Evolutionary conservation across 1,140 invertebrate species (phyloP).

Genomic region (Triops cancriformis): DNA sequence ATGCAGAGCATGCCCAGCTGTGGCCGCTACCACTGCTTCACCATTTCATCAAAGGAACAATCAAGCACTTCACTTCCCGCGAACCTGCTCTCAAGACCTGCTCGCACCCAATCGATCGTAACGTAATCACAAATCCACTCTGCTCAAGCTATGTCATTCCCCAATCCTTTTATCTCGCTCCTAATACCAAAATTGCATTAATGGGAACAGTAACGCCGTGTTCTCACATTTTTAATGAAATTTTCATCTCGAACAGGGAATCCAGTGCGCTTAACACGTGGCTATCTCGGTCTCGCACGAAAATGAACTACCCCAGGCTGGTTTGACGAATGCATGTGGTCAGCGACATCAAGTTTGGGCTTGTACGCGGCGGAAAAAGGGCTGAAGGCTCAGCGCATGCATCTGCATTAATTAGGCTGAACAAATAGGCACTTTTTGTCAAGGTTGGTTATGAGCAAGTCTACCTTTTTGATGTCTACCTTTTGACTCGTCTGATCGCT

Average conservation of each 20-base stretch:
- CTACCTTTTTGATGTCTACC: neutral
- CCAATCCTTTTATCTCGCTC: neutral
- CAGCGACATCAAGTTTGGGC: neutral
- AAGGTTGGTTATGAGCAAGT: neutral
- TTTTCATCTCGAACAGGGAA: no score
- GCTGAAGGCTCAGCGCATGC: neutral
- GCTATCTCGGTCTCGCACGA: no score
- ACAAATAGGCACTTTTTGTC: neutral
- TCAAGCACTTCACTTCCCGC: neutral
- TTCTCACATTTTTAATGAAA: no score
- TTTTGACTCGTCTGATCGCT: neutral
- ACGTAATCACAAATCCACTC: neutral
- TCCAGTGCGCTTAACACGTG: no score
- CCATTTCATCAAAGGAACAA: neutral
- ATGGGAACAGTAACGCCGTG: no score
- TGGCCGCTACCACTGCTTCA: neutral
- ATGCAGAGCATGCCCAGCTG: neutral
- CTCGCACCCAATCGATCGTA: neutral
- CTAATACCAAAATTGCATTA: no score
- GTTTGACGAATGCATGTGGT: neutral
- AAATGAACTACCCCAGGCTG: no score
- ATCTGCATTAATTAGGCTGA: neutral
- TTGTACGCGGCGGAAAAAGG: neutral
- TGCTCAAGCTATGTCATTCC: neutral
- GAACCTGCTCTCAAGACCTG: neutral